Evolutionary conservation across 2,113 vertebrate species (phyloP).

Genomic region (Capricornis sumatraensis): DNA sequence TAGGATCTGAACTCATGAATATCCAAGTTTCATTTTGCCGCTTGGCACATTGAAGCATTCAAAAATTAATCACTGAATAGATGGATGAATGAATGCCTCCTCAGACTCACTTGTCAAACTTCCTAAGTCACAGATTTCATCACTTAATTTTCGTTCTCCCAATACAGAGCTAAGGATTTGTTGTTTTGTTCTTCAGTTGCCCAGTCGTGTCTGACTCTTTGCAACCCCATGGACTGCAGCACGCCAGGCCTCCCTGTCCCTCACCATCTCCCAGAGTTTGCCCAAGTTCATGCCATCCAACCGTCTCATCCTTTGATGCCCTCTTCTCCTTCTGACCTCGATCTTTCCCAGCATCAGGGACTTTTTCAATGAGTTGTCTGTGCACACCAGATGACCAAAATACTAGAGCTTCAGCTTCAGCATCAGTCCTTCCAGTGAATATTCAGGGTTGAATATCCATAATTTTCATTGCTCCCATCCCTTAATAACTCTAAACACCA

Average conservation of each 20-base stretch:
- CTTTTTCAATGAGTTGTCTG: background rate
- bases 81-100: background rate
- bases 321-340: background rate
- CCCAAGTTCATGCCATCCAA: background rate
- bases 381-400: background rate
- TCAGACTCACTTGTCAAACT: background rate
- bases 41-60: background rate
- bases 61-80: background rate
- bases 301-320: background rate
- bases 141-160: background rate
- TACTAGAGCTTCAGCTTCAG: background rate
- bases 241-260: background rate
- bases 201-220: background rate
- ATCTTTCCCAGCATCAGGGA: background rate
- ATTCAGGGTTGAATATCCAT: background rate
- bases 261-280: background rate
- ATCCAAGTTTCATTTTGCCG: background rate
- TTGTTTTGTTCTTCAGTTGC: background rate
- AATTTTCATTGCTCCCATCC: background rate
- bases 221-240: background rate
- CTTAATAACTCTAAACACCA: background rate
- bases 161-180: background rate
- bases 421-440: background rate
- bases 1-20: background rate
- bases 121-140: background rate